Evolutionary conservation across 2,113 vertebrate species (phyloP), one percentile per base, ranked within the genome.

Genomic region (Tenrec ecaudatus): DNA sequence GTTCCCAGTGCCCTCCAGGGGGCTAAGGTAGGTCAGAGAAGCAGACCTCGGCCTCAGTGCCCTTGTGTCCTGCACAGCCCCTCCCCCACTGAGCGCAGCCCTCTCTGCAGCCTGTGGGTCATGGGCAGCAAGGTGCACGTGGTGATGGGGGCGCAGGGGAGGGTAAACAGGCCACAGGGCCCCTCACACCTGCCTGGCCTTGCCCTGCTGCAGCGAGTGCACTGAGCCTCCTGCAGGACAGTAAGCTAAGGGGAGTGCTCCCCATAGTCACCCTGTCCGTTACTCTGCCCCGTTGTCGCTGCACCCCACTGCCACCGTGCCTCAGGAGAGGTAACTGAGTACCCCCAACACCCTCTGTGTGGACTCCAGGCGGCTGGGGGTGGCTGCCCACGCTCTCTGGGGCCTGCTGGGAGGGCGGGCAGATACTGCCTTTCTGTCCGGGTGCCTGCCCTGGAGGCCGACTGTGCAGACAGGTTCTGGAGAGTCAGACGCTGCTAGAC

Each of bases 131-230:
- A 5, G 47, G 12, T 14, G 12, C 47, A 12, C 47, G 47, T 53
- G 47, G 47, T 73, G 93, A 97, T 89, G 73, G 96, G 22, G 96
- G 94, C 97, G 91, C 97, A 69, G 96, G 22, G 96, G 94, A 97
- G 91, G 97, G 96, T 96, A 95, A 78, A 97, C 89, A 95, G 96
- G 96, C n/a, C n/a, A n/a, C n/a, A n/a, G n/a, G n/a, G n/a, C n/a
- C 31, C 19, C 29, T 27, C 62, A 20, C 3, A 1, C 58, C 2
- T 7, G 23, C 75, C 58, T 62, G 73, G 47, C 68, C n/a, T 68
- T 43, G 80, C 47, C 40, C 31, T 11, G 68, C 58, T 6, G 6
- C 0, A 19, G 68, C 47, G 9, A 53, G 36, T 17, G 7, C 0
- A 15, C 36, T 80, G 11, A 64, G 81, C 25, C 89, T 87, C 53